Base-by-base conservation (phyloP, 2,113 vertebrate species). In the Python bivittatus region DNA sequence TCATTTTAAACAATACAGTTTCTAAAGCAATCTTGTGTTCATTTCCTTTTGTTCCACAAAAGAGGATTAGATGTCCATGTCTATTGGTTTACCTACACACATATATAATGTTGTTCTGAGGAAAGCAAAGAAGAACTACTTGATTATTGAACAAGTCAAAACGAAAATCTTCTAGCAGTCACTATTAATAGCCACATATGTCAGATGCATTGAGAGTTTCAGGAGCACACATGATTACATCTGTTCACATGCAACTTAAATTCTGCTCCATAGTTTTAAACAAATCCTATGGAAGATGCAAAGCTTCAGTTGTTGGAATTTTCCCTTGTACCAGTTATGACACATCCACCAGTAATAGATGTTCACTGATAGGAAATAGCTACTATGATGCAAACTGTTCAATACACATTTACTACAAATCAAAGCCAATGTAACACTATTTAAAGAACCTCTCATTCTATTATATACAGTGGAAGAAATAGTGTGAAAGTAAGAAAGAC, bases 1-100 rank as follows among this genome's bases (percentile, higher is more conserved):
- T 92, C 15, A 58, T 95, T 95, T 95, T 86, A 93, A 93, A 91
- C 54, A 96, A 91, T 52, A 72, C 23, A 84, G 38, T 68, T 95
- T 94, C 86, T 92, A 94, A 72, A 91, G 6, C 64, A 94, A 93
- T 95, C 84, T 79, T 91, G n/a, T 91, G 44, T 83, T 91, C 60
- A 86, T 91, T 91, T 84, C 0, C 1, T 79, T 89, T 61, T 64
- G 88, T 92, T 85, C 10, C 44, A 27, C 90, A 79, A 57, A 94
- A 58, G 91, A 29, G n/a, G 88, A 87, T 15, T 68, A 90, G 48
- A 83, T 57, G 38, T 86, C 64, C 64, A 54, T 84, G 93, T 90
- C 0, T 89, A 2, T 58, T 90, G 64, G 23, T 95, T 52, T 7
- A 93, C 48, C 57, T 56, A 84, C 29, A 86, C 83, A 86, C 56